Evolutionary conservation across 2,888 invertebrate genomes (phyloP), one percentile per base, ranked within the genome.

Genomic region (Hyposoter dolosus): DNA sequence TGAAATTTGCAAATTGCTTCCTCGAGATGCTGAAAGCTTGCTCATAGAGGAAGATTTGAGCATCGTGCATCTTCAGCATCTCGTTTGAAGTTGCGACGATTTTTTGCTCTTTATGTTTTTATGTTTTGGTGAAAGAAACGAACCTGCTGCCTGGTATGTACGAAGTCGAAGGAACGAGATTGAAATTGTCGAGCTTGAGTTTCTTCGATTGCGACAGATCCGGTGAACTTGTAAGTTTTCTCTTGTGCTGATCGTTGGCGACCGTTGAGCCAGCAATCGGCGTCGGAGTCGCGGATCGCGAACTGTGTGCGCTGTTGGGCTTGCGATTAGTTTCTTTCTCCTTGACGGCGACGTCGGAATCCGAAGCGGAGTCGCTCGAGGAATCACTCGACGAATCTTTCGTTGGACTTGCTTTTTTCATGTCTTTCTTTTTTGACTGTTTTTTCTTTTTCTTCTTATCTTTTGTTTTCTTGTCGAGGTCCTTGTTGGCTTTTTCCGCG

Each of bases 131-230:
- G 28, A 28, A 3, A 28, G 28, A 60, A 32, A 84, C 83, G 81
- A 92, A 95, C 95, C 93, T 95, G 45, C 95, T 94, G 87, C 95
- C 95, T 32, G 95, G 94, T 85, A 95, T 95, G 81, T 93, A 92
- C 90, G 95, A 93, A 91, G 95, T 79, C 92, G 94, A 85, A 90
- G 93, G 90, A 89, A 94, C 92, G 81, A 92, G 87, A 90, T 92
- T 91, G 86, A 93, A 92, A 88, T 90, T 90, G 86, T 93, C 93
- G 87, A 96, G 96, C 74, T 96, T 89, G 90, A 95, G 95, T 1
- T 95, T 91, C 91, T 96, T 96, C 89, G 96, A 96, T 1, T 94
- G 92, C 66, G 95, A 94, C 32, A 94, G 92, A 71, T 95, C 95
- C 40, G 95, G 92, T 7, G 95, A 94, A 65, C 94, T 94, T 83